Evolutionary conservation across 1,140 invertebrate genomes (phyloP), one percentile per base, ranked within the genome.

Genomic region (Nixonia krombeini): DNA sequence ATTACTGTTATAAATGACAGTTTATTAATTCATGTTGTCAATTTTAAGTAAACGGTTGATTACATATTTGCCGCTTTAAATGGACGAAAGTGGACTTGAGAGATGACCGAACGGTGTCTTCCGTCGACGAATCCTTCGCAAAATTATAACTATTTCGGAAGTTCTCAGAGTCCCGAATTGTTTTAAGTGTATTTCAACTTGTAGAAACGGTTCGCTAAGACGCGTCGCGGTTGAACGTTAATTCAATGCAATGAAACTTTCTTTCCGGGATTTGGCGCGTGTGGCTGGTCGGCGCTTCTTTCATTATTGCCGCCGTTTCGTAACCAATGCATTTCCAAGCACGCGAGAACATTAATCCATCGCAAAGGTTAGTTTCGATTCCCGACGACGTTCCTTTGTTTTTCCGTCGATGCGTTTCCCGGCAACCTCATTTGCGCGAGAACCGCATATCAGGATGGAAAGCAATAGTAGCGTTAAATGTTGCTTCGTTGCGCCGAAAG

Each of bases 201-300:
- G 15, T 64, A 25, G 25, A 51, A 51, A 46, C 37, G 28, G 21
- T 53, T 66, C 33, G 49, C 59, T 56, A 28, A 33, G 26, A 28
- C 17, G 50, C 47, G 47, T 25, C 18, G 44, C 59, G 45, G 51
- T 47, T 52, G 46, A 57, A 49, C 59, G 55, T 72, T 78, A 73
- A 77, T 81, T 76, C 62, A 59, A 74, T 73, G 58, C 65, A 73
- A 72, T 68, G 59, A 58, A 72, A 80, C 81, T 82, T 82, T 82
- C 81, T 67, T 83, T 83, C 80, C 79, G 80, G 80, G 74, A 78
- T 59, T 79, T 67, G 64, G 55, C 41, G 56, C 67, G 40, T 52
- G 28, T 57, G 64, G 37, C 37, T 47, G 21, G 47, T 26, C 49
- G 35, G 42, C 29, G 57, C 25, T 67, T 51, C 38, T 51, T 61